Evolutionary conservation across 2,797 vertebrate species (phyloP), one percentile per base, ranked within the genome.

Genomic region (Cyprinodon diabolis): DNA sequence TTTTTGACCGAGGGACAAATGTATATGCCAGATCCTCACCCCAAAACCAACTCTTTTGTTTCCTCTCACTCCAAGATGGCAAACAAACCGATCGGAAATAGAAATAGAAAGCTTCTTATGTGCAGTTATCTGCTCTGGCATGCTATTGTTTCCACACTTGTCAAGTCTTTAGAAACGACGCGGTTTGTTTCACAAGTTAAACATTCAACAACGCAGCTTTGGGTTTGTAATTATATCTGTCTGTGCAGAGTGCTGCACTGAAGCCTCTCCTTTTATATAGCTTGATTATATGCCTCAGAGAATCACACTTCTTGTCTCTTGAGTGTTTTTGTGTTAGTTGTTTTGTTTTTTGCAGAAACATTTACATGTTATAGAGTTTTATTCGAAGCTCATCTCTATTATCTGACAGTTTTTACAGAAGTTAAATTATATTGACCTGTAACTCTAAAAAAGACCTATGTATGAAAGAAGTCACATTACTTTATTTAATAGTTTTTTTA

Each of bases 201-300:
- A 94, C 94, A 93, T 92, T 94, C 92, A 90, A 94, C 93, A 87
- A 79, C 84, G 94, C 94, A 90, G 91, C 91, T 91, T 95, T 95
- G 93, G 92, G 92, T 93, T 95, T 80, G 89, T 92, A 93, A 95
- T 95, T 95, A 95, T 91, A 93, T 96, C 96, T 92, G 94, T 96
- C 92, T 95, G 95, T 94, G 94, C 94, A 94, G 95, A 95, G 91
- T 92, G 87, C 85, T 87, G 76, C 71, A 85, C 85, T 81, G 74
- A 94, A 92, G 93, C 90, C 93, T 94, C 92, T 95, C 94, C 93
- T 95, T 92, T 92, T 94, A 91, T 93, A 93, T 93, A 93, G 88
- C 93, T 93, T 97, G 95, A 97, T 97, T 97, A 96, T 95, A 96
- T 94, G 94, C 93, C 96, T 90, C 86, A 86, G 69, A 76, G 81